These are phyloP conservation scores for Monomorium pharaonis DNA, from an alignment of 1,140 invertebrate genomes.

Conservation along the genomic window DNA sequence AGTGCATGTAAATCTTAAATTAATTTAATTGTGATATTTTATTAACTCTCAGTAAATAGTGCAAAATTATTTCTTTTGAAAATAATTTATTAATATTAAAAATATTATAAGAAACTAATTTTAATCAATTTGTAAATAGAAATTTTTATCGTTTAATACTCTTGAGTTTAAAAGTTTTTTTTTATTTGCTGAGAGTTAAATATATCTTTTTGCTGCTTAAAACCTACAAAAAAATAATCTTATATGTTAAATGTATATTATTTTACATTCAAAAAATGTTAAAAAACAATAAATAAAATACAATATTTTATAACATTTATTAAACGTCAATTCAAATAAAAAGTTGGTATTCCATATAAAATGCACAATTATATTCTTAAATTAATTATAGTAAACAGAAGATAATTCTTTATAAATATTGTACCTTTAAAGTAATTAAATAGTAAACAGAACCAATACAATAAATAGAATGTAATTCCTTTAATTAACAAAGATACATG, in stretches of 20 bases:
- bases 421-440: conserved; percentile 13
- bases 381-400: neutral
- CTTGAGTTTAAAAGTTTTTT: neutral
- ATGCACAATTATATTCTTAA: neutral
- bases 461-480: neutral
- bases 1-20: neutral
- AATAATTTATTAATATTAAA: neutral
- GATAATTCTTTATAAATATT: neutral
- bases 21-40: neutral
- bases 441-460: neutral
- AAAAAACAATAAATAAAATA: conserved; percentile 11
- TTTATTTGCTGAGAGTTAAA: neutral
- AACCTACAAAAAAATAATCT: neutral
- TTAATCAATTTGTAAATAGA: neutral
- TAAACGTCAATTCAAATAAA: conserved; percentile 25
- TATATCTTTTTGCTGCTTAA: neutral
- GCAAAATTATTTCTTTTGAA: neutral
- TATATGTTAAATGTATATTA: neutral
- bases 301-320: conserved; percentile 15
- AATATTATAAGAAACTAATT: neutral
- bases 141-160: neutral
- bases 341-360: neutral
- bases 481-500: neutral
- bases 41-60: conserved; percentile 41
- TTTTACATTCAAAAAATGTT: neutral